A percentile compares a stretch with the other conserved stretches of the same genome.
Evolutionary conservation across 2,113 vertebrate genomes (phyloP).

Genomic region (Amphiprion percula): DNA sequence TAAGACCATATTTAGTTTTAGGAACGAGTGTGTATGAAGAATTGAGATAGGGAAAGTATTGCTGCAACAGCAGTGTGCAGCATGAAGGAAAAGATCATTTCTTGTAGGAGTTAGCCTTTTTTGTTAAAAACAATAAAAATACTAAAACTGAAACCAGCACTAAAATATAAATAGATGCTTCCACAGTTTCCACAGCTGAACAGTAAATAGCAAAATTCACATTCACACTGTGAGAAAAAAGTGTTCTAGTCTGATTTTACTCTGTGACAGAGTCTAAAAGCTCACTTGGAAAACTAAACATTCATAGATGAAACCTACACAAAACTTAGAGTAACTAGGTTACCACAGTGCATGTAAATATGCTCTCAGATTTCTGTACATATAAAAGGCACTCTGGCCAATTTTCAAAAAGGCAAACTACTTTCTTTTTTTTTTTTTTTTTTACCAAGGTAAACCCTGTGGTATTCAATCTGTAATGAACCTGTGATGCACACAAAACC

Average conservation of each 20-base stretch:
- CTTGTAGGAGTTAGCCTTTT: neutral
- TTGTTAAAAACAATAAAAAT: neutral
- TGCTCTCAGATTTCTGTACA: neutral
- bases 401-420: neutral
- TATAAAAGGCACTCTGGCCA: neutral
- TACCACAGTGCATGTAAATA: neutral
- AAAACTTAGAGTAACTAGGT: neutral
- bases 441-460: neutral
- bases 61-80: neutral
- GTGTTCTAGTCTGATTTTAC: too few relatives aligned
- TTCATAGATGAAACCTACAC: too few relatives aligned
- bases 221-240: neutral
- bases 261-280: too few relatives aligned
- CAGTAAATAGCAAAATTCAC: neutral
- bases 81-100: slow-evolving; percentile 3
- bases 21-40: neutral
- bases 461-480: neutral
- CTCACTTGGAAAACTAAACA: too few relatives aligned
- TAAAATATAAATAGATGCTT: slow-evolving; percentile 10
- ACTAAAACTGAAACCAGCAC: slow-evolving; percentile 32
- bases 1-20: neutral
- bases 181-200: slow-evolving; percentile 26
- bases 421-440: too few relatives aligned
- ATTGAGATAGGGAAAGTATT: neutral
- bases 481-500: neutral